Evolutionary conservation across 2,113 vertebrate genomes (phyloP).

Genomic region (Nothoprocta pentlandii): DNA sequence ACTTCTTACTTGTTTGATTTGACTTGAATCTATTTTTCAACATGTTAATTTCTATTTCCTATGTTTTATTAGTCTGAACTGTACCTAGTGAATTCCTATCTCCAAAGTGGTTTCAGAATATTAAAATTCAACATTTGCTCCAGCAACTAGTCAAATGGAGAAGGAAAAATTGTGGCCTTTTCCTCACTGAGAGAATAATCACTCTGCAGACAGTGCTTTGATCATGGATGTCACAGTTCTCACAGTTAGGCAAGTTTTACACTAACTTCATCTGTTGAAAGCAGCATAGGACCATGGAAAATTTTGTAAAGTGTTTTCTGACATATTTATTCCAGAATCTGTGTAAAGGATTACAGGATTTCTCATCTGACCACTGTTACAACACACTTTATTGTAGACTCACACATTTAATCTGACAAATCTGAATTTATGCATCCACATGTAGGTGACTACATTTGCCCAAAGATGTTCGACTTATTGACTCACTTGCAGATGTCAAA

Average conservation of each 20-base stretch:
- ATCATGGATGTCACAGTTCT: background rate
- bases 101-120: background rate
- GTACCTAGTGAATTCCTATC: background rate
- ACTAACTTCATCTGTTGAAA: background rate
- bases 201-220: background rate
- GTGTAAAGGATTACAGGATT: background rate
- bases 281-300: background rate
- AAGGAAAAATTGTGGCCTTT: background rate
- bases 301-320: background rate
- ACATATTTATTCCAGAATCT: background rate
- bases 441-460: background rate
- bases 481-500: background rate
- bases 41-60: background rate
- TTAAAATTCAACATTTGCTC: background rate
- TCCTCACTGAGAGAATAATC: background rate
- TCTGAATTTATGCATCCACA: background rate
- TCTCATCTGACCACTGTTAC: background rate
- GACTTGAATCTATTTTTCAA: background rate
- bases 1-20: background rate
- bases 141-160: background rate
- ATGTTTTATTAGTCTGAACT: background rate
- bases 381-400: background rate
- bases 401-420: background rate
- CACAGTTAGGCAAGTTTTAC: background rate
- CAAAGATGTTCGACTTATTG: background rate